These are phyloP conservation scores for Loris lydekkerianus DNA, from an alignment of 2,797 vertebrate species.

Conservation along the genomic window DNA sequence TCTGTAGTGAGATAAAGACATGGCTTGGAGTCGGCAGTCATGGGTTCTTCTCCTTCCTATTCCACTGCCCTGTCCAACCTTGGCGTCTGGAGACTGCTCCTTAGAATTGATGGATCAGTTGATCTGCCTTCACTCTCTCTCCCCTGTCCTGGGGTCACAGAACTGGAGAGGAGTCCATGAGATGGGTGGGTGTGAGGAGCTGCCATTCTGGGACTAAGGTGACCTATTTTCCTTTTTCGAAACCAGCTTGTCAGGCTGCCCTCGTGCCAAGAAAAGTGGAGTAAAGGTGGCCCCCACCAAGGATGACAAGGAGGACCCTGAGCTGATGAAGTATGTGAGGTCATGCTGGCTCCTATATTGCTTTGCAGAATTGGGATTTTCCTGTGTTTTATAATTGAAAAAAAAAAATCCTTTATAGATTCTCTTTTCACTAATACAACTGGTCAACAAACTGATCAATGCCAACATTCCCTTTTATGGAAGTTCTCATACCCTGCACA, in stretches of 20 bases:
- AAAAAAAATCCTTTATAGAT: background rate
- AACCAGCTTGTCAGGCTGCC: conserved; percentile 99
- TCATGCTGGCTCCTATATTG: background rate
- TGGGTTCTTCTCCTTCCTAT: background rate
- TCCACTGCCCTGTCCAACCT: background rate
- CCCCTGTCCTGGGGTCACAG: background rate
- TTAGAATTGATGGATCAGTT: background rate
- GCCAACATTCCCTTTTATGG: background rate
- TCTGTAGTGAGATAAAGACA: conserved; percentile 82
- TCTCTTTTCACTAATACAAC: background rate
- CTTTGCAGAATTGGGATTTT: background rate
- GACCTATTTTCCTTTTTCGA: conserved; percentile 91
- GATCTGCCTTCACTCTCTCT: background rate
- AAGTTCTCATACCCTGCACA: background rate
- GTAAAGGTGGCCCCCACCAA: conserved; percentile 97
- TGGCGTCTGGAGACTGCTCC: background rate
- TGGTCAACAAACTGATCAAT: background rate
- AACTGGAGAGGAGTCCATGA: conserved; percentile 71
- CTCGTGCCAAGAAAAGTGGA: conserved; percentile 99
- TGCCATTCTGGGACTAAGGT: conserved; percentile 76
- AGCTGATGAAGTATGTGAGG: conserved; percentile 99
- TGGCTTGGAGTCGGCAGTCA: conserved; percentile 81
- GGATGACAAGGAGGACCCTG: conserved; percentile 99
- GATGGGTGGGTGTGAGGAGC: conserved; percentile 57
- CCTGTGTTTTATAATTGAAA: background rate